Evolutionary conservation across 2,113 vertebrate species (phyloP), one percentile per base, ranked within the genome.

Genomic region (Peromyscus leucopus): DNA sequence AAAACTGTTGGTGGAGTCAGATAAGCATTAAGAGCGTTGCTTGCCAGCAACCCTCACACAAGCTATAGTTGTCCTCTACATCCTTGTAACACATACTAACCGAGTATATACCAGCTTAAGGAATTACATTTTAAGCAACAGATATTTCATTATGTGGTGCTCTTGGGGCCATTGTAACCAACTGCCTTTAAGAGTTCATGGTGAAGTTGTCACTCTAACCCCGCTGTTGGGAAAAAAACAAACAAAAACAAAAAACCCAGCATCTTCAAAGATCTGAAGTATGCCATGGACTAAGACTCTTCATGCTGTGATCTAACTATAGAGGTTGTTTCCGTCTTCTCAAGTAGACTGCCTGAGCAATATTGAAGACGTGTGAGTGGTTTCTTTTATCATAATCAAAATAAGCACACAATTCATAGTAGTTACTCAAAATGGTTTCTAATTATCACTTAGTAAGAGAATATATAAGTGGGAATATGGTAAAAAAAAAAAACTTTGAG

Each of bases 91-190:
- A 79, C 2, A 4, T 22, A 82, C 4, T 28, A 69, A 42, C 1
- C 31, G 86, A 85, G 11, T 0, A 21, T 65, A 8, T 8, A 57
- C 31, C 11, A 1, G 21, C 9, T 7, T 31, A n/a, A 28, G 28
- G 8, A 93, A 79, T 55, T 83, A 61, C 4, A 86, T n/a, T 76
- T 96, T 76, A 92, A 93, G 36, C 69, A 92, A 65, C 57, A 57
- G 48, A 33, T 84, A 82, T 71, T 93, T 95, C 24, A 69, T 84
- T 95, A 55, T 79, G 15, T 74, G 75, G 7, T 67, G 39, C 80
- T 80, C 42, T 89, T 86, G 10, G 59, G 17, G 9, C 11, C 16
- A 11, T 42, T 51, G 13, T 48, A 75, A 93, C 46, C 80, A 39
- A 71, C 36, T 76, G 19, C 22, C 28, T 91, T 91, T 80, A 91